A percentile compares a stretch with the other conserved stretches of the same genome.
These are phyloP conservation scores for Dryadula phaetusa DNA, from an alignment of 2,888 invertebrate species.

Conservation along the genomic window DNA sequence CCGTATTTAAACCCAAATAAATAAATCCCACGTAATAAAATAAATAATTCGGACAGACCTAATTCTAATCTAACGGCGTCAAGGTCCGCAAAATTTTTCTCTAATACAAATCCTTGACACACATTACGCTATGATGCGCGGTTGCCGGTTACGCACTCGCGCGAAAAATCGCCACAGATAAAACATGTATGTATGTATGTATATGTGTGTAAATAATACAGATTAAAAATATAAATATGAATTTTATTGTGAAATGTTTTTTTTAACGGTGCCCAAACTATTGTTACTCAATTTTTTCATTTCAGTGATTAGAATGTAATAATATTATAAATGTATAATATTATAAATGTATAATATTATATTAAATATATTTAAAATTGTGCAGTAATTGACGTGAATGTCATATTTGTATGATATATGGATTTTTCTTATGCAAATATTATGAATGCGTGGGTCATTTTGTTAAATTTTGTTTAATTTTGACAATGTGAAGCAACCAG, in stretches of 20 bases:
- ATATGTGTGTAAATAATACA: slow-evolving; percentile 4
- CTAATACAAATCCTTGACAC: slow-evolving; percentile 77
- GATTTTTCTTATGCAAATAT: too few relatives aligned
- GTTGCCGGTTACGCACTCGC: slow-evolving; percentile 55
- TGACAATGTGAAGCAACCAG: not conserved
- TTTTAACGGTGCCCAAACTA: not conserved
- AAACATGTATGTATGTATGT: not conserved
- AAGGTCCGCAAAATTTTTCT: slow-evolving; percentile 79
- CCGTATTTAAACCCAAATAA: slow-evolving; percentile 46
- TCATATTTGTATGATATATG: too few relatives aligned
- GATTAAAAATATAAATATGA: slow-evolving; percentile 5
- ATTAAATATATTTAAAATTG: not conserved
- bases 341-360: not conserved
- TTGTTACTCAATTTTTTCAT: not conserved
- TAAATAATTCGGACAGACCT: slow-evolving; percentile 73
- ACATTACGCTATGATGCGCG: slow-evolving; percentile 63
- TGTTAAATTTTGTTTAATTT: too few relatives aligned
- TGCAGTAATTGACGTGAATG: not conserved
- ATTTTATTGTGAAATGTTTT: slow-evolving; percentile 5
- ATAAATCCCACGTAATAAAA: slow-evolving; percentile 54
- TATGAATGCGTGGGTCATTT: too few relatives aligned
- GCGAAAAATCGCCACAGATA: slow-evolving; percentile 58
- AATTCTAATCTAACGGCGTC: slow-evolving; percentile 71
- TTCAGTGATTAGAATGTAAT: not conserved
- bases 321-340: not conserved